These are phyloP conservation scores for Kryptolebias marmoratus DNA, from an alignment of 2,113 vertebrate species.

Conservation along the genomic window DNA sequence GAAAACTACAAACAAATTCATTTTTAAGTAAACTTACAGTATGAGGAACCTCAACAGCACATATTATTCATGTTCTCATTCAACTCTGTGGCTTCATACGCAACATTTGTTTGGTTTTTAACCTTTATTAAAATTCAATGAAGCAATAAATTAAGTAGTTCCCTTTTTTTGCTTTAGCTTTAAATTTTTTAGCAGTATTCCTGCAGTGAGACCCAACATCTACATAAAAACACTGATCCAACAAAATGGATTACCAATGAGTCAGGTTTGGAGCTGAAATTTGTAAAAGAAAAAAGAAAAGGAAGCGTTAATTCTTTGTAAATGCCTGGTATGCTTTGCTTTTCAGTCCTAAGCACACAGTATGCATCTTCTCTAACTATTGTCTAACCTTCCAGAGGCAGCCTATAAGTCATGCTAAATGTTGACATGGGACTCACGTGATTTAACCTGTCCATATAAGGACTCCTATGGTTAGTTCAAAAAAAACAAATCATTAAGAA, in stretches of 20 bases:
- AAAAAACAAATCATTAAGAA: slow-evolving; percentile 65
- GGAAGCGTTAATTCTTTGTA: slow-evolving; percentile 82
- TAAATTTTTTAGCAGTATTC: slow-evolving; percentile 33
- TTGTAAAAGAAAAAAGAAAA: slow-evolving; percentile 68
- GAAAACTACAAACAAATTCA: neutral
- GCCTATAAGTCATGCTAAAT: slow-evolving; percentile 90
- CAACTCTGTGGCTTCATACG: no score
- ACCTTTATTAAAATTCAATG: neutral
- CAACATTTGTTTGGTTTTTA: neutral
- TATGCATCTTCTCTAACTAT: slow-evolving; percentile 74
- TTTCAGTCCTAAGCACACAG: slow-evolving; percentile 78
- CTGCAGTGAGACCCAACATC: slow-evolving; percentile 69
- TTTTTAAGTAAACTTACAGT: no score
- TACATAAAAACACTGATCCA: slow-evolving; percentile 24
- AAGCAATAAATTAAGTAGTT: neutral
- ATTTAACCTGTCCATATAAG: slow-evolving; percentile 81
- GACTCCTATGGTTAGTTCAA: slow-evolving; percentile 87
- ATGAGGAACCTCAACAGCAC: no score
- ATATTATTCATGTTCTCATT: no score
- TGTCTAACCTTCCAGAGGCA: slow-evolving; percentile 82
- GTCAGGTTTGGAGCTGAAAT: neutral
- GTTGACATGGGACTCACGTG: slow-evolving; percentile 83
- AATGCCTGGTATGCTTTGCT: slow-evolving; percentile 83
- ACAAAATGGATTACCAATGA: slow-evolving; percentile 12
- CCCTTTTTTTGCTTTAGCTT: neutral